Evolutionary conservation across 2,113 vertebrate genomes (phyloP).

Genomic region (Paradoxurus hermaphroditus): DNA sequence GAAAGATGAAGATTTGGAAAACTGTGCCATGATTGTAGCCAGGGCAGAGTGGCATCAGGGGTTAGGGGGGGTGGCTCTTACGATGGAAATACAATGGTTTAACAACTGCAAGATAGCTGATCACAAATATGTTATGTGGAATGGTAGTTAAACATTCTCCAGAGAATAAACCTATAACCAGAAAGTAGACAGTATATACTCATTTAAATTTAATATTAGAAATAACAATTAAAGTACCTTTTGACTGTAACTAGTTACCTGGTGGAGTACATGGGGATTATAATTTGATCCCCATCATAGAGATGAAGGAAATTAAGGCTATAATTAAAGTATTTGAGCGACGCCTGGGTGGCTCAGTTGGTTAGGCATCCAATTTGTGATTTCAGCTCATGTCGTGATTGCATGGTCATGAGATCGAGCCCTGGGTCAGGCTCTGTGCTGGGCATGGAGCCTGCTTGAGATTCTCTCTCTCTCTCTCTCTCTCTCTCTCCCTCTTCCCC

Average conservation of each 20-base stretch:
- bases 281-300: not conserved
- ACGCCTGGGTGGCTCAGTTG: not conserved
- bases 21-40: not conserved
- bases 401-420: too few relatives aligned
- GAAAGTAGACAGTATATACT: not conserved
- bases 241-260: not conserved
- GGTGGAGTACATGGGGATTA: not conserved
- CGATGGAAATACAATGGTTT: not conserved
- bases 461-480: too few relatives aligned
- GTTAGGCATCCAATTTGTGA: too few relatives aligned
- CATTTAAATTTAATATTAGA: not conserved
- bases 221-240: not conserved
- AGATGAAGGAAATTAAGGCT: not conserved
- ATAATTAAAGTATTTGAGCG: not conserved
- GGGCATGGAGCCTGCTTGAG: too few relatives aligned
- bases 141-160: not conserved
- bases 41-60: not conserved
- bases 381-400: too few relatives aligned
- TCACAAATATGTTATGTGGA: not conserved
- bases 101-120: not conserved
- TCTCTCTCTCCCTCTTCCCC: too few relatives aligned
- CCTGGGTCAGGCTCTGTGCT: too few relatives aligned
- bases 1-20: not conserved
- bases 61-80: not conserved
- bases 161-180: not conserved